Evolutionary conservation across 2,113 vertebrate species (phyloP), one percentile per base, ranked within the genome.

Genomic region (Pteropus alecto): DNA sequence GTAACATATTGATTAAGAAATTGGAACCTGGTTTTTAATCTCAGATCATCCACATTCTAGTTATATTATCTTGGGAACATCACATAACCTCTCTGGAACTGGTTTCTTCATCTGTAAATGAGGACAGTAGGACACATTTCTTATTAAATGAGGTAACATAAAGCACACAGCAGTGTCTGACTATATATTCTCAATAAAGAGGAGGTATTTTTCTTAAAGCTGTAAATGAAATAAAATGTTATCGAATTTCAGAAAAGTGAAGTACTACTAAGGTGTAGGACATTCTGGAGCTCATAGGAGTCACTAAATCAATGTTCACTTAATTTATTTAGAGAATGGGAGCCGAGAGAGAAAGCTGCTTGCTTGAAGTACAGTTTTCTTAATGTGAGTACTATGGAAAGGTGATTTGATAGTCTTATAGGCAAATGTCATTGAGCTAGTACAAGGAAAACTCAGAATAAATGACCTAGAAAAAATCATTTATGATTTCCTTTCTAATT

Each of bases 361-460:
- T 87, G n/a, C 71, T 86, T 68, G 73, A 61, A 78, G 28, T 70
- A 76, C 43, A 76, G 38, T 84, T 95, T 86, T 84, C 41, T 70
- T 78, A 68, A 54, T 24, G 0, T 41, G 46, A 78, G 26, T 67
- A 86, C 54, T 18, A 12, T 91, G 28, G 12, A 79, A 28, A 35
- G 54, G 56, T 35, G 30, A 83, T 86, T 79, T 79, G 65, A 35
- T 86, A 71, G 54, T 60, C 10, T 60, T 51, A 15, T 68, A 86
- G 73, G 54, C 54, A 70, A n/a, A 22, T 79, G 13, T 87, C 21
- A 35, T 86, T 43, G 19, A 91, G 35, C 56, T 94, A 71, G 35
- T 86, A 71, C 78, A 95, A 95, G 82, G 82, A 86, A 79, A 79
- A 58, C 18, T 91, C 13, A 79, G n/a, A 51, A 24, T 79, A 86